Evolutionary conservation across 2,888 invertebrate species (phyloP).

Genomic region (Rhogogaster chlorosoma): DNA sequence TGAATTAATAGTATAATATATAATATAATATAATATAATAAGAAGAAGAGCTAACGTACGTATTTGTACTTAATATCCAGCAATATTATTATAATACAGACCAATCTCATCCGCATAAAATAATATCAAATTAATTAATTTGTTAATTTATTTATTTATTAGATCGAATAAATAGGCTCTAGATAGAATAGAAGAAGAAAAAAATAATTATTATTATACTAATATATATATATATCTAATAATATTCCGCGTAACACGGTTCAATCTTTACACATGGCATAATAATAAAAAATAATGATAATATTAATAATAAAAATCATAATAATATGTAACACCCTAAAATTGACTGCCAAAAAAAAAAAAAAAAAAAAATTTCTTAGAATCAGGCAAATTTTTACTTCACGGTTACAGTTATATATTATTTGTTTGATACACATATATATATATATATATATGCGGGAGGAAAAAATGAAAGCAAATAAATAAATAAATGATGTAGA

Average conservation of each 20-base stretch:
- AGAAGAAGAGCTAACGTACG: constrained; percentile 54
- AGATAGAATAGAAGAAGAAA: too few species aligned
- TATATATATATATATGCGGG: neutral
- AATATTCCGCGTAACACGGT: neutral
- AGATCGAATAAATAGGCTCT: neutral
- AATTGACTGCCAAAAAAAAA: constrained; percentile 34
- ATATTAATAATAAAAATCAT: constrained; percentile 6
- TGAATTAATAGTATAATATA: constrained; percentile 35
- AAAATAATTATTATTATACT: neutral
- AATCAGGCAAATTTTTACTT: neutral
- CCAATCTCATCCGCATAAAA: constrained; percentile 49
- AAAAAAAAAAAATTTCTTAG: neutral
- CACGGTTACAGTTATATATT: neutral
- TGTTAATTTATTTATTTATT: constrained; percentile 1
- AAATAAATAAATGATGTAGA: neutral
- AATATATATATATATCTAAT: neutral
- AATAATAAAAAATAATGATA: neutral
- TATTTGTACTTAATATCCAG: constrained; percentile 40
- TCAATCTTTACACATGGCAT: constrained; percentile 1
- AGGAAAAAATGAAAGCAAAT: neutral
- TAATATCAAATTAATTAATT: neutral
- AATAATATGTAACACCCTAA: neutral
- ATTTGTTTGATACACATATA: neutral
- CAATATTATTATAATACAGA: constrained; percentile 49
- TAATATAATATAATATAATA: constrained; percentile 38